These are phyloP conservation scores for Ailuropoda melanoleuca DNA, from an alignment of 2,113 vertebrate genomes.

Conservation along the genomic window DNA sequence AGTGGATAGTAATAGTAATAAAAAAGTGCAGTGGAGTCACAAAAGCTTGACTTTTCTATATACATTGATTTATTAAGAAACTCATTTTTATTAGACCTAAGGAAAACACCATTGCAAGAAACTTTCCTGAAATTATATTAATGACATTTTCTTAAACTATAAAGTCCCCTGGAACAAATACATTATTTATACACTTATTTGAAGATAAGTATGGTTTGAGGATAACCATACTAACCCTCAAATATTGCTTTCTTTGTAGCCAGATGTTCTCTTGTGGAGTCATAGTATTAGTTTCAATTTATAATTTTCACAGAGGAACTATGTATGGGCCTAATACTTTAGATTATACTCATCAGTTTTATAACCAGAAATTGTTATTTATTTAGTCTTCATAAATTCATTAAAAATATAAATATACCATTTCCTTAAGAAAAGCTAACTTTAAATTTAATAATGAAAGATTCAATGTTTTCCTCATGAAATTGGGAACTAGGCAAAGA, in stretches of 20 bases:
- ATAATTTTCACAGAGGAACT: constrained; percentile 4
- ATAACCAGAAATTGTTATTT: neutral
- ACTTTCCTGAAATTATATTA: neutral
- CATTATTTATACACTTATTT: constrained; percentile 44
- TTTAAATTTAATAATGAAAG: neutral
- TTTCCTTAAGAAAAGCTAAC: neutral
- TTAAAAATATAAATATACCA: neutral
- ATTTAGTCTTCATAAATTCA: neutral
- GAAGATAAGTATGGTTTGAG: neutral
- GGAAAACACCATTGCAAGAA: constrained; percentile 23
- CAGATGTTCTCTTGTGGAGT: neutral
- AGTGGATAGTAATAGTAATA: neutral
- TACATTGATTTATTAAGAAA: neutral
- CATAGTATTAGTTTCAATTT: neutral
- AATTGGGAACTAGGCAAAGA: neutral
- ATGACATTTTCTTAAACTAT: constrained; percentile 42
- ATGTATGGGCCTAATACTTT: neutral
- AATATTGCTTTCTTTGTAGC: neutral
- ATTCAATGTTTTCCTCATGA: neutral
- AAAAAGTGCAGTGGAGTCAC: no score
- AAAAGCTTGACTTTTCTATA: constrained; percentile 19
- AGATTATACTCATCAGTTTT: neutral
- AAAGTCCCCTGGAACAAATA: neutral
- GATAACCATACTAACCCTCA: neutral
- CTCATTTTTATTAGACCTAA: constrained; percentile 1